Percentiles rank a stretch among this genome's conserved stretches.
Conservation (phyloP, 2,888 invertebrate species). For the Dusona sp. region DNA sequence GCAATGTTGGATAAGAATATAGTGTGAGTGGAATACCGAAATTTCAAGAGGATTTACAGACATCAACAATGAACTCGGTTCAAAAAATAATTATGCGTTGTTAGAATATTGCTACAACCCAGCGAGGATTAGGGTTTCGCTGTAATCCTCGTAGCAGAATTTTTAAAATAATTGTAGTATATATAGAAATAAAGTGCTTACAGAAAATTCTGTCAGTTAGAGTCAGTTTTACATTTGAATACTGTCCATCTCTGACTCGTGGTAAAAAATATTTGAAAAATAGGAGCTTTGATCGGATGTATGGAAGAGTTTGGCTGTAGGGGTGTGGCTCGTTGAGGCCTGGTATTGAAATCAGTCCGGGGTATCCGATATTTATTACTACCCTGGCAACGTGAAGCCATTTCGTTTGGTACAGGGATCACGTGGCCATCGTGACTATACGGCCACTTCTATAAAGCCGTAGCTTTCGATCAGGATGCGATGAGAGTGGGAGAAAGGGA, state of each 20-base stretch:
- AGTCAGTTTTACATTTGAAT: too few relatives aligned
- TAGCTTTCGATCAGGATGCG: constrained; percentile 36
- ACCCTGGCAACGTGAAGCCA: constrained; percentile 54
- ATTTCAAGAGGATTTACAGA: not conserved
- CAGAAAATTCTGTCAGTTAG: too few relatives aligned
- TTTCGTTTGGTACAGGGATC: constrained; percentile 33
- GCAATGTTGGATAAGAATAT: not conserved
- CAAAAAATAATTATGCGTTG: not conserved
- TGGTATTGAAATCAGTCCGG: constrained; percentile 72
- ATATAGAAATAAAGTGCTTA: not conserved
- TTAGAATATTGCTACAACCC: not conserved
- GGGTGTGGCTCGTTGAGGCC: constrained; percentile 57
- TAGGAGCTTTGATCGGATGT: not conserved
- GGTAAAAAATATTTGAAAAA: constrained; percentile 39
- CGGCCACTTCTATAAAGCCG: constrained; percentile 51
- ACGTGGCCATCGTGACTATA: constrained; percentile 40
- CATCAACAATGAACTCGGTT: not conserved
- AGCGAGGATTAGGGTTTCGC: too few relatives aligned
- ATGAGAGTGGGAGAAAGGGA: constrained; percentile 17
- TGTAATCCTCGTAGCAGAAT: not conserved
- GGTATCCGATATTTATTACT: constrained; percentile 75
- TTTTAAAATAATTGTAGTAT: not conserved
- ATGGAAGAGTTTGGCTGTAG: constrained; percentile 16
- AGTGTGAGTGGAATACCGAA: not conserved
- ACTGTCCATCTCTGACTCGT: not conserved